These are phyloP conservation scores for Datnioides undecimradiatus DNA, from an alignment of 2,113 vertebrate genomes.

Conservation along the genomic window DNA sequence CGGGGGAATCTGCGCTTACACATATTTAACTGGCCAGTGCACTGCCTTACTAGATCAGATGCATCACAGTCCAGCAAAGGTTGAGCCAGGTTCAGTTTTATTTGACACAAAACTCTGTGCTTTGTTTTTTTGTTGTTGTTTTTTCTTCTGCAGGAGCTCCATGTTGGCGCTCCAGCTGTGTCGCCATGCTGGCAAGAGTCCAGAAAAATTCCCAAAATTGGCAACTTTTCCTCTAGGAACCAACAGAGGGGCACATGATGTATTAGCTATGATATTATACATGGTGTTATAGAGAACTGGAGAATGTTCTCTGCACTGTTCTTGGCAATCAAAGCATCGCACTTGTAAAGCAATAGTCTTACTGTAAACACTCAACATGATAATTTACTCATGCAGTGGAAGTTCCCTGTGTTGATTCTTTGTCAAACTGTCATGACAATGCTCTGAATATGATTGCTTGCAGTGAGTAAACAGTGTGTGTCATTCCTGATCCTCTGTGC, in stretches of 20 bases:
- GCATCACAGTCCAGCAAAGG: no score
- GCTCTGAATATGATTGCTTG: neutral
- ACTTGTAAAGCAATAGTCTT: neutral
- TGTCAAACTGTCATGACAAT: neutral
- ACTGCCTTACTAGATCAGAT: no score
- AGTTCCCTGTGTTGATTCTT: neutral
- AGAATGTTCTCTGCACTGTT: neutral
- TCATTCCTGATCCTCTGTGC: neutral
- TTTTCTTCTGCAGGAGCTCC: no score
- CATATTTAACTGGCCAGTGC: no score
- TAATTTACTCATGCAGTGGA: neutral
- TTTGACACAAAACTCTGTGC: neutral
- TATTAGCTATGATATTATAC: neutral
- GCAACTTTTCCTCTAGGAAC: no score
- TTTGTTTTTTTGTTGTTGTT: no score
- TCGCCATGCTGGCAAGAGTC: neutral
- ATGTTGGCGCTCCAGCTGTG: neutral
- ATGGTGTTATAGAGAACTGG: neutral
- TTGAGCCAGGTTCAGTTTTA: neutral
- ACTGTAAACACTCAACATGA: neutral
- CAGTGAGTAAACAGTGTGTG: slow-evolving; percentile 1
- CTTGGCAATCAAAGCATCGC: neutral
- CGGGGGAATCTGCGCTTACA: no score
- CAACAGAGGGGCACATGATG: neutral
- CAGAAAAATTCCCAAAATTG: no score